phyloP scores from a whole-genome alignment of 2,888 invertebrate genomes.

The Yponomeuta plumbellus region DNA sequence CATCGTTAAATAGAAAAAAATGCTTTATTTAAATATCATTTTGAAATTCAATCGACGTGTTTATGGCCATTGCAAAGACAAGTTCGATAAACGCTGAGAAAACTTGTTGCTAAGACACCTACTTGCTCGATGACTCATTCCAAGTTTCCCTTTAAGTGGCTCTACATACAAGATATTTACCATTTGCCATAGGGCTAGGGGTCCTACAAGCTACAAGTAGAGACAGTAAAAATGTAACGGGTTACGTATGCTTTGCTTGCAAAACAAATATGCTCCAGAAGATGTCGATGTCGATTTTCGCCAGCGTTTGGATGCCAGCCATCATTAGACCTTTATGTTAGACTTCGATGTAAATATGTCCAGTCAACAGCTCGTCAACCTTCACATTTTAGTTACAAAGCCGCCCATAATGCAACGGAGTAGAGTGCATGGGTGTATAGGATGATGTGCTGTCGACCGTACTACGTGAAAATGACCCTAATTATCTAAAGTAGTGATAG shows the following conservation, averaged over 20 bases:
- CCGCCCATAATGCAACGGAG: too few relatives aligned
- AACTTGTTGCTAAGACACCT: slow-evolving; percentile 18
- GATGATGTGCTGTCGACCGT: too few relatives aligned
- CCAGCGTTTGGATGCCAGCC: not conserved
- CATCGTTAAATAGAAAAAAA: slow-evolving; percentile 2
- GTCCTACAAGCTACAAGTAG: not conserved
- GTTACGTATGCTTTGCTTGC: not conserved
- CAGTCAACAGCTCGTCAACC: too few relatives aligned
- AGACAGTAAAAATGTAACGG: not conserved
- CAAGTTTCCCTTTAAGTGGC: slow-evolving; percentile 2
- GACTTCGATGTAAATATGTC: too few relatives aligned
- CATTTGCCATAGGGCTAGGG: too few relatives aligned
- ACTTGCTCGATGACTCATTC: not conserved
- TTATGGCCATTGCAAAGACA: slow-evolving; percentile 10
- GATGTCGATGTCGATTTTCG: too few relatives aligned
- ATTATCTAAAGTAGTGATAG: too few relatives aligned
- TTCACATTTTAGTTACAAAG: too few relatives aligned
- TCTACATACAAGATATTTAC: not conserved
- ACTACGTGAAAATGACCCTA: too few relatives aligned
- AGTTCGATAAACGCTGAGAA: slow-evolving; percentile 17
- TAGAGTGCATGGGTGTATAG: too few relatives aligned
- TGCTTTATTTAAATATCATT: not conserved
- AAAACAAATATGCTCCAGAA: not conserved
- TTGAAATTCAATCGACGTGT: slow-evolving; percentile 8
- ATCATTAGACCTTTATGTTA: not conserved